Conservation (phyloP, 2,888 invertebrate genomes). For the Sarcophaga variegata region DNA sequence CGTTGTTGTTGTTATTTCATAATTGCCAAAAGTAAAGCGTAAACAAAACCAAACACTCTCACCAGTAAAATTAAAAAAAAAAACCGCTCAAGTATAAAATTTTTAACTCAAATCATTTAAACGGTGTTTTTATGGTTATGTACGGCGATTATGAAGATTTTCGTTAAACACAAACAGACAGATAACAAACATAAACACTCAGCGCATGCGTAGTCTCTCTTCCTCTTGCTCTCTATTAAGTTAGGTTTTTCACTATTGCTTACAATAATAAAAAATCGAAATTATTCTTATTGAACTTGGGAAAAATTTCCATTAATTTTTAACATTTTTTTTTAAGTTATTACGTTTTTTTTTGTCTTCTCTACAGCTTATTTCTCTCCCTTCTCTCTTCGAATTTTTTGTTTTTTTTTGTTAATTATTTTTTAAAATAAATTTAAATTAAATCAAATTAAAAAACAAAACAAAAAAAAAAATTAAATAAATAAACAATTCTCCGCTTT, state of each 20-base stretch:
- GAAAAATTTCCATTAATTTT: slow-evolving; percentile 37
- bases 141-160: background rate
- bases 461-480: slow-evolving; percentile 32
- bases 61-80: slow-evolving; percentile 4
- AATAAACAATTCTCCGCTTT: slow-evolving; percentile 73
- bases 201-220: slow-evolving; percentile 12
- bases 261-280: no score
- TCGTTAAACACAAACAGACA: slow-evolving; percentile 6
- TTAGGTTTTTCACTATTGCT: no score
- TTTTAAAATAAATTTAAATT: background rate
- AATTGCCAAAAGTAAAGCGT: slow-evolving; percentile 36
- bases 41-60: slow-evolving; percentile 36
- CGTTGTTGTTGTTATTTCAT: slow-evolving; percentile 51
- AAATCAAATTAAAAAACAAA: slow-evolving; percentile 12
- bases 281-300: slow-evolving; percentile 3
- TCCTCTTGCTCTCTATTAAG: no score
- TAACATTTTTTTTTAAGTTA: slow-evolving; percentile 43
- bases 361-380: slow-evolving; percentile 35
- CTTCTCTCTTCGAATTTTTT: slow-evolving; percentile 48
- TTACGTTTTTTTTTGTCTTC: slow-evolving; percentile 42
- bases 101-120: slow-evolving; percentile 34
- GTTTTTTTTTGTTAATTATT: background rate
- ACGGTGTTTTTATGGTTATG: background rate
- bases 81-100: slow-evolving; percentile 21
- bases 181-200: slow-evolving; percentile 12